Conservation (phyloP, 2,797 vertebrate genomes). For the Capromys pilorides region DNA sequence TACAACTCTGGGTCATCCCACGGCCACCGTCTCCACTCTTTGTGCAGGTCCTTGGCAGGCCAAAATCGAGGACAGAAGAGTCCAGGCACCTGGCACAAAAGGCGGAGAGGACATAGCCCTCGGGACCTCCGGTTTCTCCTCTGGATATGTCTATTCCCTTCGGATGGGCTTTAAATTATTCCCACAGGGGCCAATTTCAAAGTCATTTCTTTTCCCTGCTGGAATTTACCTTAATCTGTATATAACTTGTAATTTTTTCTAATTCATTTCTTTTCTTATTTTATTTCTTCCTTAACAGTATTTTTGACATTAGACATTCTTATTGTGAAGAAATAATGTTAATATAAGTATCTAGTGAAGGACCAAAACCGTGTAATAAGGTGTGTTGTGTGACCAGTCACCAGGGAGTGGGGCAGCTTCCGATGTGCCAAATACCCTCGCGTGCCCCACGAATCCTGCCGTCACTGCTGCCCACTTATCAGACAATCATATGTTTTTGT, state of each 20-base stretch:
- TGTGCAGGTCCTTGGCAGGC: constrained; percentile 38
- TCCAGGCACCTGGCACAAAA: background rate
- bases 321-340: constrained; percentile 92
- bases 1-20: constrained; percentile 45
- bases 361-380: constrained; percentile 95
- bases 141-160: constrained; percentile 66
- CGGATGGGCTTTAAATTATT: constrained; percentile 85
- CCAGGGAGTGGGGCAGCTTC: constrained; percentile 89
- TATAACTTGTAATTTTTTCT: constrained; percentile 90
- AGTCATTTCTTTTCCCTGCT: constrained; percentile 82
- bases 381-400: constrained; percentile 89
- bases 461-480: constrained; percentile 82
- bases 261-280: constrained; percentile 87
- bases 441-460: constrained; percentile 86
- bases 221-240: constrained; percentile 88
- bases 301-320: constrained; percentile 90
- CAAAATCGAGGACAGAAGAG: background rate
- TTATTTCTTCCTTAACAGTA: constrained; percentile 94
- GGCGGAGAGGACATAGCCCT: constrained; percentile 28
- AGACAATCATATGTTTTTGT: constrained; percentile 93
- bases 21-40: background rate
- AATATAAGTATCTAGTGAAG: constrained; percentile 96
- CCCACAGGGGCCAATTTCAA: constrained; percentile 84
- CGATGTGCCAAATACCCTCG: constrained; percentile 93
- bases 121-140: constrained; percentile 9